These are phyloP conservation scores for Brienomyrus brachyistius DNA, from an alignment of 2,113 vertebrate genomes.

Conservation along the genomic window DNA sequence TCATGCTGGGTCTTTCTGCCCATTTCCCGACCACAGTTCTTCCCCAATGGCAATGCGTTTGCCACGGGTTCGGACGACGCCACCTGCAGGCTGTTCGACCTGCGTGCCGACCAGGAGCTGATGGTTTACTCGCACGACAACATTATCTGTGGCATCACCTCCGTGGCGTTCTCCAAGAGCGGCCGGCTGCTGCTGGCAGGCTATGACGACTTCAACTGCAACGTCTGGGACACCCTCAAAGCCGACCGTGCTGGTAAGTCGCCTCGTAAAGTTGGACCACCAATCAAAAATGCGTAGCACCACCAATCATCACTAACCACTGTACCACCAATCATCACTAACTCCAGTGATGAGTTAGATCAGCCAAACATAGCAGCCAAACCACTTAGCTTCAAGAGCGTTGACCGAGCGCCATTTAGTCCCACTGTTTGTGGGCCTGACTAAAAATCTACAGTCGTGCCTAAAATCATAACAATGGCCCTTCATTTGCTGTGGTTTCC, in stretches of 20 bases:
- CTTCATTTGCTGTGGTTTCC: not conserved
- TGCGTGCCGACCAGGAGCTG: constrained; percentile 95
- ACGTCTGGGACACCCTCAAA: constrained; percentile 98
- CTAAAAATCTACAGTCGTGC: not conserved
- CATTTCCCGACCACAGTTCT: constrained; percentile 65
- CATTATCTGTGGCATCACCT: constrained; percentile 99
- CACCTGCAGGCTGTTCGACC: constrained; percentile 96
- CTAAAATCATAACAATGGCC: not conserved
- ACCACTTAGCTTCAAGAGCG: not conserved
- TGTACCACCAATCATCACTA: not conserved
- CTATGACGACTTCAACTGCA: constrained; percentile 98
- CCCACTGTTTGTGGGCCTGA: not conserved
- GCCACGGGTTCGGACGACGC: constrained; percentile 97
- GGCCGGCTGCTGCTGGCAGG: constrained; percentile 94
- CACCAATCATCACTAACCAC: not conserved
- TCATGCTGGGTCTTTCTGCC: not conserved
- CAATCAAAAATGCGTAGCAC: not conserved
- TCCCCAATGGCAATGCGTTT: constrained; percentile 97
- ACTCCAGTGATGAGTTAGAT: not conserved
- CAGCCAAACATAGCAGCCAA: not conserved
- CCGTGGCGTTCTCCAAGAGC: constrained; percentile 97
- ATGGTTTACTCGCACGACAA: constrained; percentile 99
- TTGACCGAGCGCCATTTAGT: not conserved
- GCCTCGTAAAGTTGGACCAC: too few species aligned
- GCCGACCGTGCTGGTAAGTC: constrained; percentile 86